phyloP scores from a whole-genome alignment of 1,140 invertebrate genomes.

The Tetraneura akinire region DNA sequence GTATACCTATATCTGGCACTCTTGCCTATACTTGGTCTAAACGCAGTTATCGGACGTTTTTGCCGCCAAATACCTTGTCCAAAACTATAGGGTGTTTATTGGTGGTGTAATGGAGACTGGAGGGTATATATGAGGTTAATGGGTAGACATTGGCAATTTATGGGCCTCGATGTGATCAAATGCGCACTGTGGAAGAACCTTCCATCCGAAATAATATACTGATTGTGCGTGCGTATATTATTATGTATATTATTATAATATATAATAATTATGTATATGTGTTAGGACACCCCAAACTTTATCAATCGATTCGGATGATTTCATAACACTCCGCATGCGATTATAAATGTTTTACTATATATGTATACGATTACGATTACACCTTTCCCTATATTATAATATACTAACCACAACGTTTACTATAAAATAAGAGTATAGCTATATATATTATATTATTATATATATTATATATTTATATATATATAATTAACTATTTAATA shows the following conservation, averaged over 20 bases:
- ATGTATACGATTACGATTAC: no score
- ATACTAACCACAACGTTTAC: not conserved
- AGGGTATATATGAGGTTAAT: not conserved
- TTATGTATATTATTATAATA: not conserved
- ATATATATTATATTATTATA: no score
- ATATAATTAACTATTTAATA: no score
- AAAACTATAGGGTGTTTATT: constrained; percentile 12
- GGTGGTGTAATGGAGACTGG: not conserved
- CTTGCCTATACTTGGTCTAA: not conserved
- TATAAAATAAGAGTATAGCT: not conserved
- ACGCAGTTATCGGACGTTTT: constrained; percentile 28
- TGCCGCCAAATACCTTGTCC: constrained; percentile 24
- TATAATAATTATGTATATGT: not conserved
- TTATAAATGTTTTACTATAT: not conserved
- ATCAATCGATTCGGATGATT: constrained; percentile 41
- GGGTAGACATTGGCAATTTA: constrained; percentile 35
- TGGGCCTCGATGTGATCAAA: constrained; percentile 20
- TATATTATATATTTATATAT: no score
- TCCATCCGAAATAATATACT: constrained; percentile 29
- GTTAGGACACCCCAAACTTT: not conserved
- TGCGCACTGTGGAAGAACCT: constrained; percentile 30
- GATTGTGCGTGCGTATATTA: constrained; percentile 8
- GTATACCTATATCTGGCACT: not conserved
- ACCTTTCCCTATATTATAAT: no score
- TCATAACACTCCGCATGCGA: not conserved